Base-by-base conservation (phyloP, 2,888 invertebrate genomes). In the Ormyrus rosae region DNA sequence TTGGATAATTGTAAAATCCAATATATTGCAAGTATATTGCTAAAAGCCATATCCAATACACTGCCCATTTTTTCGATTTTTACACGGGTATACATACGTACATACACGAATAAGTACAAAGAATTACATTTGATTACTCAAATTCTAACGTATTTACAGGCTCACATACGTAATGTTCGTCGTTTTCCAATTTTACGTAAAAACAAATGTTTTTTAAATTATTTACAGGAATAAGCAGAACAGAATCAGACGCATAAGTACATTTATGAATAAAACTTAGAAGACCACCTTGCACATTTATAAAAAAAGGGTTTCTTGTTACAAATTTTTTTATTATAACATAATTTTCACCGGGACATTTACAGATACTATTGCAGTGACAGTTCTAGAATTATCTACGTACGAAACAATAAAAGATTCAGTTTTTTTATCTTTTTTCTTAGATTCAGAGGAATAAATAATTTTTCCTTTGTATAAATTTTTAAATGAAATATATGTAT, bases 361-460 rank as follows among this genome's bases (percentile, higher is more conserved):
- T n/a, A 13, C 69, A 76, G 45, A 69, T 6, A 45, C 34, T 61
- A 6, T 50, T 58, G 11, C 69, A 76, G n/a, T 51, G 8, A 61
- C 69, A 76, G 53, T 69, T 34, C 11, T 13, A 19, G 11, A 45
- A 10, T 46, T 19, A 51, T 51, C n/a, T 45, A 6, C 9, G 56
- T 48, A 79, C 55, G 9, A 74, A 8, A 79, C 72, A 34, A 11
- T 68, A 55, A 11, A 63, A 9, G 68, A 73, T 34, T 79, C 61
- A 11, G 51, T 60, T 79, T 68, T 61, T 51, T 65, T n/a, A 51
- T 56, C 19, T 5, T 13, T 60, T 13, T 67, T 10, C 0, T 34
- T 10, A 1, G 13, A 1, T 68, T 71, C 60, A 11, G 67, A 67
- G 2, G 51, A 60, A 72, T 60, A 67, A 5, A 72, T 7, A 8